phyloP scores from a whole-genome alignment of 37 sponge, comb jelly and placozoan genomes.

The Bolinopsis microptera region DNA sequence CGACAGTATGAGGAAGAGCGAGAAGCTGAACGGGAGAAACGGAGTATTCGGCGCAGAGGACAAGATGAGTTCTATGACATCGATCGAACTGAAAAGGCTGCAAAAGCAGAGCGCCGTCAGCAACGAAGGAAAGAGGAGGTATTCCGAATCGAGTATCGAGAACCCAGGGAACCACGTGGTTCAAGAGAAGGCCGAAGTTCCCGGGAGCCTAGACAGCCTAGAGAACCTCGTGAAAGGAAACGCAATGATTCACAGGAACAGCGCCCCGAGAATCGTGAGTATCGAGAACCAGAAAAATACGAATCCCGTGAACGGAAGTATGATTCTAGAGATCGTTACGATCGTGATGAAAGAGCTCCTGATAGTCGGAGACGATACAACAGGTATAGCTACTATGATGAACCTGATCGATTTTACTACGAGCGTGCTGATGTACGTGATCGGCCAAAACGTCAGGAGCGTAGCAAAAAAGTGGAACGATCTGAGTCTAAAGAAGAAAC shows the following conservation, averaged over 20 bases:
- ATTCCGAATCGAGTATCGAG: conserved; percentile 18
- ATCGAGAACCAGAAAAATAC: neutral
- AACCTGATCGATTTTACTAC: neutral
- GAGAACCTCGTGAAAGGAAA: neutral
- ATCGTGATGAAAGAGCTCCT: neutral
- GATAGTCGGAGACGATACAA: neutral
- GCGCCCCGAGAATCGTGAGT: neutral
- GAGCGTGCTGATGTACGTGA: neutral
- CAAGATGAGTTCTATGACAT: conserved; percentile 43
- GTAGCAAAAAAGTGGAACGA: neutral
- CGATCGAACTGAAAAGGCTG: neutral
- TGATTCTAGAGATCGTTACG: neutral
- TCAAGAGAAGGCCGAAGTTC: neutral
- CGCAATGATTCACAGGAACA: neutral
- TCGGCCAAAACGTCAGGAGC: neutral
- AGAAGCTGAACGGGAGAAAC: conserved; percentile 28
- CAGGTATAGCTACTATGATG: neutral
- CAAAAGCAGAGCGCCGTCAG: neutral
- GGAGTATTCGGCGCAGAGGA: conserved; percentile 20
- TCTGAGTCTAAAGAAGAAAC: neutral
- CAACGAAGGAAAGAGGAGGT: neutral
- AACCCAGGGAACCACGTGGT: neutral
- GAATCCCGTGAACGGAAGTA: neutral
- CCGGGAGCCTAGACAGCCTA: neutral
- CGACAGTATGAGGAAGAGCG: conserved; percentile 48